Conservation (phyloP, 2,797 vertebrate species). For the Coregonus ussuriensis region DNA sequence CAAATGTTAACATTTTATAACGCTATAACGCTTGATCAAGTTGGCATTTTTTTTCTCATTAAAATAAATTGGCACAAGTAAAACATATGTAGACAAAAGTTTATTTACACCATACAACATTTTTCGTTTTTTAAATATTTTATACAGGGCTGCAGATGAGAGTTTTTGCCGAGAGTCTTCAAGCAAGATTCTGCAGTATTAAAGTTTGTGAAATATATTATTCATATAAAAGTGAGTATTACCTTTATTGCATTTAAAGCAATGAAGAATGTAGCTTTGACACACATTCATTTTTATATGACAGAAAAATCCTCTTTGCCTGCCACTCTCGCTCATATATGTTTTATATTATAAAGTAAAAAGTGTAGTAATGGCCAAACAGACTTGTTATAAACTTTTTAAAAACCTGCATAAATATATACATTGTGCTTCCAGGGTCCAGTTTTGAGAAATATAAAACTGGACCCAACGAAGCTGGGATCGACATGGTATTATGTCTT, state of each 20-base stretch:
- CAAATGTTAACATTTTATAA: constrained; percentile 84
- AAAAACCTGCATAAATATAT: constrained; percentile 99
- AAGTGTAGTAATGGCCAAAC: constrained; percentile 99
- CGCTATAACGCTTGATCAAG: constrained; percentile 82
- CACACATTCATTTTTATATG: constrained; percentile 99
- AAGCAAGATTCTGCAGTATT: constrained; percentile 99
- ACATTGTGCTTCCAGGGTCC: constrained; percentile 99
- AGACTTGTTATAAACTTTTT: constrained; percentile 99
- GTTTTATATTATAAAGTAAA: constrained; percentile 99
- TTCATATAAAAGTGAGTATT: constrained; percentile 99
- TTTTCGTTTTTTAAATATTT: constrained; percentile 99
- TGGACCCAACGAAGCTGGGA: constrained; percentile 97
- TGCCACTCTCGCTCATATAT: constrained; percentile 58
- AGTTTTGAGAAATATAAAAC: constrained; percentile 95
- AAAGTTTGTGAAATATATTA: constrained; percentile 99
- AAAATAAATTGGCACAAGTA: constrained; percentile 98
- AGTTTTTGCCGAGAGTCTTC: constrained; percentile 96
- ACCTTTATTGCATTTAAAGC: constrained; percentile 99
- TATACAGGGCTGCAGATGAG: constrained; percentile 99
- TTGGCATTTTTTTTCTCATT: constrained; percentile 82
- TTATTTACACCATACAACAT: constrained; percentile 99
- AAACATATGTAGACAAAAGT: constrained; percentile 99
- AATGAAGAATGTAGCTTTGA: constrained; percentile 99
- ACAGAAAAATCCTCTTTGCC: constrained; percentile 94
- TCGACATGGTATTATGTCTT: constrained; percentile 84